Percentiles rank a stretch among this genome's conserved stretches.
These are phyloP conservation scores for Poeciliopsis occidentalis DNA, from an alignment of 2,113 vertebrate genomes.

Conservation along the genomic window DNA sequence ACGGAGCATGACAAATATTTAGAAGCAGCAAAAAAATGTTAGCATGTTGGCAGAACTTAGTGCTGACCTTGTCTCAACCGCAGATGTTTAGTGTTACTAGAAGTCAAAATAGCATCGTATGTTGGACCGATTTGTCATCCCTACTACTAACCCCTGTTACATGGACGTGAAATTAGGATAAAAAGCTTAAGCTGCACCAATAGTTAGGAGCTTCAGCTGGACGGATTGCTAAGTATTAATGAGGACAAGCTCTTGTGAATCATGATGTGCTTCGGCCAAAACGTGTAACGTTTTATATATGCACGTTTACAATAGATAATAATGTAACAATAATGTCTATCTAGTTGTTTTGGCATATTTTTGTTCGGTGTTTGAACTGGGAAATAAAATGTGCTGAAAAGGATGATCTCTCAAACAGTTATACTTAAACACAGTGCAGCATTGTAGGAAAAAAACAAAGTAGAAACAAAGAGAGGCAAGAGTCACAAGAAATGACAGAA, in stretches of 20 bases:
- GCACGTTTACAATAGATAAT: constrained; percentile 2
- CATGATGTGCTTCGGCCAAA: constrained; percentile 37
- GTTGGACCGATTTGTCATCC: constrained; percentile 20
- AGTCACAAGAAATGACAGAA: constrained; percentile 5
- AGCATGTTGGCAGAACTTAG: constrained; percentile 21
- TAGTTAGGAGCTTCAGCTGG: constrained; percentile 66
- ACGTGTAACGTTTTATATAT: constrained; percentile 14
- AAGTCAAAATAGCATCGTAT: constrained; percentile 15
- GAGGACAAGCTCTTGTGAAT: constrained; percentile 72
- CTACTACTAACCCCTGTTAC: constrained; percentile 19
- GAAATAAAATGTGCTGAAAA: not conserved
- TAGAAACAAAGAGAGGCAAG: not conserved
- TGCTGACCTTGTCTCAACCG: constrained; percentile 11
- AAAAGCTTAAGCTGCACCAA: no score
- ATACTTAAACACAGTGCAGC: not conserved
- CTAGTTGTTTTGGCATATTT: not conserved
- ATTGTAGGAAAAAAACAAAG: not conserved
- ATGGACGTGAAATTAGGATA: constrained; percentile 53
- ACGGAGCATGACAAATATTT: not conserved
- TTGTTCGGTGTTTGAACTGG: not conserved
- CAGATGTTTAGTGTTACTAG: constrained; percentile 24
- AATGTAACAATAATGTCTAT: not conserved
- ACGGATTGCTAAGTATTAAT: constrained; percentile 71
- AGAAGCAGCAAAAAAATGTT: constrained; percentile 1
- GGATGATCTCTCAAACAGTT: not conserved